These are phyloP conservation scores for Sylvicola fuscatus DNA, from an alignment of 2,888 invertebrate genomes.

Conservation along the genomic window DNA sequence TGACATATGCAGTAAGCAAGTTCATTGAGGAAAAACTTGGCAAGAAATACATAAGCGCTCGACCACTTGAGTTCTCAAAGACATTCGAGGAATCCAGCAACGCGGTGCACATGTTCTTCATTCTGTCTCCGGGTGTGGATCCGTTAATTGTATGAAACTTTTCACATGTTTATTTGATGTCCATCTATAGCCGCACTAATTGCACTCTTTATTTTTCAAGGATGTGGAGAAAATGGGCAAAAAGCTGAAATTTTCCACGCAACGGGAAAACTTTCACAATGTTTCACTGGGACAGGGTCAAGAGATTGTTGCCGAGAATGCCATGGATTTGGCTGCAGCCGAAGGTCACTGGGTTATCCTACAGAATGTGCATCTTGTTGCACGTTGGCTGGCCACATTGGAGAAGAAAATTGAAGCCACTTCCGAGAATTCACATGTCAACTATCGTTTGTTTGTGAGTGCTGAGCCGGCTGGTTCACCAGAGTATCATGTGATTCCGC, in stretches of 20 bases:
- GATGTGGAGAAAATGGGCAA: conserved; percentile 77
- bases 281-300: conserved; percentile 91
- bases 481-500: conserved; percentile 40
- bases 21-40: conserved; percentile 85
- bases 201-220: neutral
- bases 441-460: conserved; percentile 58
- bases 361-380: conserved; percentile 82
- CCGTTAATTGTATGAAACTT: conserved; percentile 41
- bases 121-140: conserved; percentile 85
- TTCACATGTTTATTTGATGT: conserved; percentile 18
- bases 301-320: conserved; percentile 75
- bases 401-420: conserved; percentile 84
- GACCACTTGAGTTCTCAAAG: conserved; percentile 60
- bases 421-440: conserved; percentile 39
- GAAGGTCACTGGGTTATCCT: conserved; percentile 85
- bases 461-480: conserved; percentile 68
- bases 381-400: conserved; percentile 66
- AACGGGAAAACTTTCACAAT: conserved; percentile 72
- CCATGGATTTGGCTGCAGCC: conserved; percentile 53
- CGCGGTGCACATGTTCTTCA: conserved; percentile 79
- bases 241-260: conserved; percentile 55
- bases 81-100: conserved; percentile 72
- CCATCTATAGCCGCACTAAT: neutral
- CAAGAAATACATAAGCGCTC: conserved; percentile 55
- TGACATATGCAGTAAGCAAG: conserved; percentile 65